Base-by-base conservation (phyloP, 2,888 invertebrate species). In the Sericinus montela region DNA sequence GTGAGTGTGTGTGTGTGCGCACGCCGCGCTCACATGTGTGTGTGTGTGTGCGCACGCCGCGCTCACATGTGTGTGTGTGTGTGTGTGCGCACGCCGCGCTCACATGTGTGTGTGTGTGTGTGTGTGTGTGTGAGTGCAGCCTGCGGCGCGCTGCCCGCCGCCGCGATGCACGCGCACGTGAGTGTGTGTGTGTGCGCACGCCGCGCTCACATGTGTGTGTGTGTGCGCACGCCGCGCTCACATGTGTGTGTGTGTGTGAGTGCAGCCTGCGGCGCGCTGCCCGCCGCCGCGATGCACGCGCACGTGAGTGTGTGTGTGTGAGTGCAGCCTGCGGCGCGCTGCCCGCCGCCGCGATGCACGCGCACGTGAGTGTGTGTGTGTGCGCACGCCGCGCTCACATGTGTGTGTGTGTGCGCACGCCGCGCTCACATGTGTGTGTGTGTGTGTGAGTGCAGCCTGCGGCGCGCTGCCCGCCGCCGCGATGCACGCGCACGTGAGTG, bases 401-500 rank as follows among this genome's bases (percentile, higher is more conserved):
- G n/a, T 60, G 52, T 55, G 56, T 59, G 55, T 68, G 0, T 65
- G 73, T 16, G 69, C 67, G 4, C 61, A 66, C 4, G 55, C 51
- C 16, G 52, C 54, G n/a, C n/a, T n/a, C n/a, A n/a, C n/a, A n/a
- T n/a, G n/a, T n/a, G n/a, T n/a, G n/a, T n/a, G n/a, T n/a, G n/a
- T n/a, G n/a, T n/a, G n/a, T n/a, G n/a, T n/a, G n/a, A n/a, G n/a
- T n/a, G n/a, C n/a, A n/a, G 58, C 60, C 37, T 57, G 39, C 10
- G 0, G 0, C 0, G 0, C 10, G 65, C 23, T 57, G 53, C 37
- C 57, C 55, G 0, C 16, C 9, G 1, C 46, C 8, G 29, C 48
- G 1, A 45, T 52, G 1, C 55, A 59, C 11, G 52, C 79, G 0
- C 73, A 73, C 73, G 80, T 77, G 3, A 5, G 19, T 5, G 25